These are phyloP conservation scores for Drosophila teissieri DNA, from an alignment of 1,140 invertebrate species.

Conservation along the genomic window DNA sequence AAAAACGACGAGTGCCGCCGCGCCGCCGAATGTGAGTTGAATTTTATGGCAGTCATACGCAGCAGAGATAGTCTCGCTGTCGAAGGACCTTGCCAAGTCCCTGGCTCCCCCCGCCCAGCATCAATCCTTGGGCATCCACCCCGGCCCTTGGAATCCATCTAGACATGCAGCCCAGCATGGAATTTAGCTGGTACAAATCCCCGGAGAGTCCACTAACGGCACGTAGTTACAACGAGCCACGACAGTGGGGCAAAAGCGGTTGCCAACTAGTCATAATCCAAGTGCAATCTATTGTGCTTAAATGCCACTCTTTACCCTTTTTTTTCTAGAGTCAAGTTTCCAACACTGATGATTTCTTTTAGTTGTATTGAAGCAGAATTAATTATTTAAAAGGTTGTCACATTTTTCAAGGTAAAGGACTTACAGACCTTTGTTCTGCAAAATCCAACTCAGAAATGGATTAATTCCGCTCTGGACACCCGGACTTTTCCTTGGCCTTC, in stretches of 20 bases:
- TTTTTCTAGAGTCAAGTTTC: not conserved
- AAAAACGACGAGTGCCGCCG: conserved; percentile 4
- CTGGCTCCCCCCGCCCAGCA: too few species aligned
- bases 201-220: conserved; percentile 65
- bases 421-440: not conserved
- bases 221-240: conserved; percentile 54
- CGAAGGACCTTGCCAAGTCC: not conserved
- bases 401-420: too few species aligned
- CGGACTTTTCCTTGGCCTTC: not conserved
- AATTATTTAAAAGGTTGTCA: too few species aligned
- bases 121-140: not conserved
- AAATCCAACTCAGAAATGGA: not conserved
- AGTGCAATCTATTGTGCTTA: too few species aligned
- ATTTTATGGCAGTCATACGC: conserved; percentile 79
- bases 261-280: not conserved
- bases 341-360: not conserved
- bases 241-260: conserved; percentile 11
- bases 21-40: conserved; percentile 60
- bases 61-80: conserved; percentile 62
- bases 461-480: not conserved
- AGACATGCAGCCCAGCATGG: conserved; percentile 40
- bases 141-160: conserved; percentile 11
- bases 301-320: not conserved
- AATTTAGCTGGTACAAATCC: conserved; percentile 75
- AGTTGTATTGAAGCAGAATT: not conserved